Evolutionary conservation across 1,140 invertebrate species (phyloP), one percentile per base, ranked within the genome.

Genomic region (Bombus soroeensis): DNA sequence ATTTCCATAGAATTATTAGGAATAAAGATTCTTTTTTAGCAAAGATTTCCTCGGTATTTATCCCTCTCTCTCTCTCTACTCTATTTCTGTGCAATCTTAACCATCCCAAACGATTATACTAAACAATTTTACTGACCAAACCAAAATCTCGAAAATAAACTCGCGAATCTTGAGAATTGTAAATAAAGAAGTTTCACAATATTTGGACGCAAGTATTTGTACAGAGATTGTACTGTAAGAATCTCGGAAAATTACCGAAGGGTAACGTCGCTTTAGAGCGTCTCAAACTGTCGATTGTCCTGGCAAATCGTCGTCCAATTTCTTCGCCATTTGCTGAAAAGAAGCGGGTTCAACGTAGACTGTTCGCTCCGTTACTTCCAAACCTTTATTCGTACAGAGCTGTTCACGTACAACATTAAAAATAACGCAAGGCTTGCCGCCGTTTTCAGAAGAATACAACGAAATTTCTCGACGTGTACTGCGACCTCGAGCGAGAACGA

Each of bases 361-460:
- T 6, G 0, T 57, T 12, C 32, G 25, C 59, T 74, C 18, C 37
- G 66, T 91, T 83, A 75, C 37, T 91, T 89, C 76, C 82, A 91
- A 91, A 91, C 87, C 85, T 91, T 91, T 91, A 91, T 91, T 91
- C 85, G 87, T 91, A 91, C 87, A 89, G 81, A 87, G 57, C 70
- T 89, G 87, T 90, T 78, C 72, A 43, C 68, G 89, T 91, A 91
- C 89, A 79, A 84, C 83, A 91, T 91, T 87, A 91, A 83, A 91
- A 89, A 91, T 71, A 71, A 82, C 81, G 84, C 59, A 90, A 90
- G 85, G 81, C 89, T 81, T 91, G 81, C 77, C 78, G 78, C 57
- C 37, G 74, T 88, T 81, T 81, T 75, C 75, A 25, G 79, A 89
- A 85, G 85, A 91, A 87, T 86, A 83, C 87, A 89, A 83, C 88